Conservation (phyloP, 2,888 invertebrate genomes). For the Andrena trimmerana region DNA sequence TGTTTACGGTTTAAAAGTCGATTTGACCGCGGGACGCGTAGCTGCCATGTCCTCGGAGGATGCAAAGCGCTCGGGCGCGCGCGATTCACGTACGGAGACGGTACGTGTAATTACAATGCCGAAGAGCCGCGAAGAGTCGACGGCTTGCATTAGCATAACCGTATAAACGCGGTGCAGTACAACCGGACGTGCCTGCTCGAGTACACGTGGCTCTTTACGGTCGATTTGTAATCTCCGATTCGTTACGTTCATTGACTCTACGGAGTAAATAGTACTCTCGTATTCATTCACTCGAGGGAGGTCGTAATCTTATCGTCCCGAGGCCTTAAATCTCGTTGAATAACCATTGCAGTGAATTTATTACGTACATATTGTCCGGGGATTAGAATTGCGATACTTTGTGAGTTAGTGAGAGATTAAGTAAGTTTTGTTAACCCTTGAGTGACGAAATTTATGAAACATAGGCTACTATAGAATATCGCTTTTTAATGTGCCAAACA, state of each 20-base stretch:
- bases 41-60: slow-evolving; percentile 15
- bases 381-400: neutral
- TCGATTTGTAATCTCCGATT: slow-evolving; percentile 15
- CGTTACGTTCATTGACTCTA: slow-evolving; percentile 27
- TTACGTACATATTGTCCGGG: neutral
- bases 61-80: neutral
- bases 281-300: slow-evolving; percentile 1
- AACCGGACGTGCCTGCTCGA: slow-evolving; percentile 12
- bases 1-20: slow-evolving; percentile 14
- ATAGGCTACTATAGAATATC: neutral
- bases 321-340: neutral
- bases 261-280: slow-evolving; percentile 30
- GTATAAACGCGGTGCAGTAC: slow-evolving; percentile 39
- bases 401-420: neutral
- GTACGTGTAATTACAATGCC: slow-evolving; percentile 55
- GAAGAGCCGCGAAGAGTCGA: slow-evolving; percentile 44
- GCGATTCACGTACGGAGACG: slow-evolving; percentile 26
- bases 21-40: slow-evolving; percentile 18
- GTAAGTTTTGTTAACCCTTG: too few species aligned
- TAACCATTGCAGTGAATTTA: too few species aligned
- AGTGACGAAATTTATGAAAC: too few species aligned
- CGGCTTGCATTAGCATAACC: slow-evolving; percentile 66
- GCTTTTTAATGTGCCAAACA: neutral
- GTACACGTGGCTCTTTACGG: slow-evolving; percentile 30
- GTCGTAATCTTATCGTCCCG: neutral